A percentile compares a stretch with the other conserved stretches of the same genome.
Conservation (phyloP, 2,113 vertebrate species). For the Chaetodon trifascialis region DNA sequence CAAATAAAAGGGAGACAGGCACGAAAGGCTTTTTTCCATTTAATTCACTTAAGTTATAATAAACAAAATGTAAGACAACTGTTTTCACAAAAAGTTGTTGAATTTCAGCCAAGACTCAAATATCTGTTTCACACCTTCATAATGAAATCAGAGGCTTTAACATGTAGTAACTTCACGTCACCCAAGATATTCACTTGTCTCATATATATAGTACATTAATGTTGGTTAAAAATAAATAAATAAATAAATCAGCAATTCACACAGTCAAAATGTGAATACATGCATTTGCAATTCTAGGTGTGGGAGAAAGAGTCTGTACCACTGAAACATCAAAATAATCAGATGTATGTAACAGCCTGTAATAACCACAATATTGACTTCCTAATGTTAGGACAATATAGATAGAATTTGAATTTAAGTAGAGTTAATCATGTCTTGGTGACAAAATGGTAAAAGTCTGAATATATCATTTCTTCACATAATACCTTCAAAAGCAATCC, state of each 20-base stretch:
- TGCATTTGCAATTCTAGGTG: not conserved
- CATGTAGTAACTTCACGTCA: not conserved
- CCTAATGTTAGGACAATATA: slow-evolving; percentile 14
- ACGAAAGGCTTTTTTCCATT: slow-evolving; percentile 2
- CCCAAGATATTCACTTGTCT: not conserved
- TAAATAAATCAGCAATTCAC: not conserved
- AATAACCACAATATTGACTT: slow-evolving; percentile 31
- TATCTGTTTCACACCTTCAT: not conserved
- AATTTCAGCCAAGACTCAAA: slow-evolving; percentile 4
- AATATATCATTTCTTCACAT: slow-evolving; percentile 6
- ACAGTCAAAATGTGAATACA: not conserved
- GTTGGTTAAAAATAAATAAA: slow-evolving; percentile 12
- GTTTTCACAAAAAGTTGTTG: slow-evolving; percentile 15
- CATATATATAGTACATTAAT: slow-evolving; percentile 13
- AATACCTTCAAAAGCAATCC: not conserved
- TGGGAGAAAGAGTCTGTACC: slow-evolving; percentile 4
- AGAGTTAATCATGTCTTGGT: not conserved
- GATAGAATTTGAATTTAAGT: slow-evolving; percentile 1
- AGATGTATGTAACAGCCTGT: slow-evolving; percentile 22
- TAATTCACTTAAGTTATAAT: slow-evolving; percentile 44
- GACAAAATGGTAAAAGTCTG: slow-evolving; percentile 3
- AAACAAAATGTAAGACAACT: slow-evolving; percentile 28
- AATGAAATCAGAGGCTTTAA: slow-evolving; percentile 31
- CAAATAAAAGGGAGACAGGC: not conserved
- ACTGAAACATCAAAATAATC: slow-evolving; percentile 14